phyloP scores from a whole-genome alignment of 2,113 vertebrate genomes.

The Gallinago jamesoni region DNA sequence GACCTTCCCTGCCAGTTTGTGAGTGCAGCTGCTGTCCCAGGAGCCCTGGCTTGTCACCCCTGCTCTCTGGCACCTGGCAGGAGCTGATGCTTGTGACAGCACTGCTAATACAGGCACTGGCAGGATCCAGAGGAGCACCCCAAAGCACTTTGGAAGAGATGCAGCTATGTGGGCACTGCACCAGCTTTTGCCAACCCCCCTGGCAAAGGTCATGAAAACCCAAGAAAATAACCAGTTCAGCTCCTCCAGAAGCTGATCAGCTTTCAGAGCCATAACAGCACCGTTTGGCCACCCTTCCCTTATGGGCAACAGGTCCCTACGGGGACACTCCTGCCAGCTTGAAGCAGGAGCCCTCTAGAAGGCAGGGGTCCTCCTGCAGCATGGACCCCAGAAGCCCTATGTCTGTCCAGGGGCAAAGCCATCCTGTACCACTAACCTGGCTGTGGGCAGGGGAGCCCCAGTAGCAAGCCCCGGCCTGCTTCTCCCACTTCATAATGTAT shows the following conservation, averaged over 20 bases:
- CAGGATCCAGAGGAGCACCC: not conserved
- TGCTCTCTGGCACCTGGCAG: not conserved
- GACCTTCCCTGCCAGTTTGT: not conserved
- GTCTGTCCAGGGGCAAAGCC: not conserved
- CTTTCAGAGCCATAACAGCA: not conserved
- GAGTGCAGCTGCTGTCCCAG: not conserved
- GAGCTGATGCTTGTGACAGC: not conserved
- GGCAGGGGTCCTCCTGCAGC: not conserved
- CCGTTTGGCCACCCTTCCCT: not conserved
- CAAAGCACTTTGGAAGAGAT: not conserved
- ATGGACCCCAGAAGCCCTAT: not conserved
- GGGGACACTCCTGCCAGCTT: not conserved
- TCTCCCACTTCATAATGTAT: not conserved
- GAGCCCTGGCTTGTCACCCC: not conserved
- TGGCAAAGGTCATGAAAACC: not conserved
- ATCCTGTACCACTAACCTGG: not conserved
- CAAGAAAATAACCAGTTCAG: not conserved
- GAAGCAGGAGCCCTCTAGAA: not conserved
- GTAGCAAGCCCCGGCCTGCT: not conserved
- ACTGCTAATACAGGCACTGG: not conserved
- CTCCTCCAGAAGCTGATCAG: not conserved
- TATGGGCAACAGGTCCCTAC: rapidly evolving
- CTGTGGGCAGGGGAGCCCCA: not conserved
- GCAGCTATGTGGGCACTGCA: not conserved
- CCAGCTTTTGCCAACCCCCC: not conserved